phyloP scores from a whole-genome alignment of 2,888 invertebrate species.

The Leucophenga maculata region DNA sequence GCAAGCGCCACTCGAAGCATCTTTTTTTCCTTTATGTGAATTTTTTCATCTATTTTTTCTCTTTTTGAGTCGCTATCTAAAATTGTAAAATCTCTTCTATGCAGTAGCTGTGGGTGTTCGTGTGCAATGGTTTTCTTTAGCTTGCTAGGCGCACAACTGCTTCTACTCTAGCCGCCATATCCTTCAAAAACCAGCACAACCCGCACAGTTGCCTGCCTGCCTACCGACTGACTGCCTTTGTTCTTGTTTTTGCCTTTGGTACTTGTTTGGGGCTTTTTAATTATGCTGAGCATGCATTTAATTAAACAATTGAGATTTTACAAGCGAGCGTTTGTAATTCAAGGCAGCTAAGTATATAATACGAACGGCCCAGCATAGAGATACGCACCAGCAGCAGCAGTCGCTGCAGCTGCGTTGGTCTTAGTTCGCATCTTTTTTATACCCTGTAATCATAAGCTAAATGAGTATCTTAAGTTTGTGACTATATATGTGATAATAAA shows the following conservation, averaged over 20 bases:
- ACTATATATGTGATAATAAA: no score
- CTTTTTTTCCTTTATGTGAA: neutral
- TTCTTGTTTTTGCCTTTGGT: neutral
- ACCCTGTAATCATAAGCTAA: no score
- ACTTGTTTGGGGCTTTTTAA: conserved; percentile 34
- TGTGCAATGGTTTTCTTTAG: neutral
- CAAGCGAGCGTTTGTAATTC: neutral
- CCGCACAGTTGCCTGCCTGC: neutral
- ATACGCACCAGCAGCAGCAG: no score
- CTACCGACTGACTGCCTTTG: no score
- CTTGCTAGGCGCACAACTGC: neutral
- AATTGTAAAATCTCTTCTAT: conserved; percentile 4
- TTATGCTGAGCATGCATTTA: conserved; percentile 44
- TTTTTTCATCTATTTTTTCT: neutral
- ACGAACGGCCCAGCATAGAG: no score
- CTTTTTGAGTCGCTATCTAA: neutral
- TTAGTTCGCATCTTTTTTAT: no score
- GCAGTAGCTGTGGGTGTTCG: neutral
- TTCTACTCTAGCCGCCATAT: neutral
- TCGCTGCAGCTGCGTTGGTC: no score
- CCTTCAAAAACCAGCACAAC: neutral
- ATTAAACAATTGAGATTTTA: conserved; percentile 44
- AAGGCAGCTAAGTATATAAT: no score
- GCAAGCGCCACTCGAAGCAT: neutral
- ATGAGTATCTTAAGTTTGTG: no score